Conservation (phyloP, 2,888 invertebrate genomes). For the Mechanitis messenoides region DNA sequence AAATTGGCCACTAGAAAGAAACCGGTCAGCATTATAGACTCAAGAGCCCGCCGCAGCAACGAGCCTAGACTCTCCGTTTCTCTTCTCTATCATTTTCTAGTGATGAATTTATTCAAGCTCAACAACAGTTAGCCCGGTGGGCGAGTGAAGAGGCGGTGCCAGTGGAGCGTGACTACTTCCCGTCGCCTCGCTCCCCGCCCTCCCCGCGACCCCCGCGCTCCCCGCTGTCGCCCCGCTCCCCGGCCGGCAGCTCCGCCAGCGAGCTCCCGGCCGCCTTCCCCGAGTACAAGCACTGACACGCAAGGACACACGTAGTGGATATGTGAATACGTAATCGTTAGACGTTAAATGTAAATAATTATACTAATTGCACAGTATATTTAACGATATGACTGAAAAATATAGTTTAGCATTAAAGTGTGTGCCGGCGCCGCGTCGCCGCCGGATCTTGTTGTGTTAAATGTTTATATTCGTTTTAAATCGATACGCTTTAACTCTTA, state of each 20-base stretch:
- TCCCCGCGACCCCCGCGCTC: constrained; percentile 32
- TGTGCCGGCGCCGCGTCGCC: constrained; percentile 46
- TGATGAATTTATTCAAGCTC: constrained; percentile 98
- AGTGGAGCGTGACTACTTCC: constrained; percentile 72
- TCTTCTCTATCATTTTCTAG: constrained; percentile 93
- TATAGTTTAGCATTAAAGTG: constrained; percentile 53
- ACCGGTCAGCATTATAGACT: constrained; percentile 20
- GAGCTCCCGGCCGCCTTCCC: constrained; percentile 59
- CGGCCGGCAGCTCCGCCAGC: constrained; percentile 60
- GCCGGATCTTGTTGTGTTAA: constrained; percentile 44
- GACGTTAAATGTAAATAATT: constrained; percentile 64
- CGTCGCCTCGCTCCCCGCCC: constrained; percentile 56
- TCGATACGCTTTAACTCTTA: constrained; percentile 69
- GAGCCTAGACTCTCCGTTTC: constrained; percentile 79
- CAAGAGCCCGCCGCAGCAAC: constrained; percentile 40
- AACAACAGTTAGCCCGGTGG: constrained; percentile 96
- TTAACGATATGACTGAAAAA: constrained; percentile 69
- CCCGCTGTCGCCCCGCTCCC: constrained; percentile 33
- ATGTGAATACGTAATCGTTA: constrained; percentile 60
- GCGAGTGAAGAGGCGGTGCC: constrained; percentile 90
- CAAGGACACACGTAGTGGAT: constrained; percentile 67
- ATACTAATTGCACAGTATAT: constrained; percentile 55
- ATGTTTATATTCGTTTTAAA: constrained; percentile 59
- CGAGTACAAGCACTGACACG: constrained; percentile 54
- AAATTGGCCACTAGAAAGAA: background rate